phyloP scores from a whole-genome alignment of 2,888 invertebrate genomes.

The Agriopis aurantiaria region DNA sequence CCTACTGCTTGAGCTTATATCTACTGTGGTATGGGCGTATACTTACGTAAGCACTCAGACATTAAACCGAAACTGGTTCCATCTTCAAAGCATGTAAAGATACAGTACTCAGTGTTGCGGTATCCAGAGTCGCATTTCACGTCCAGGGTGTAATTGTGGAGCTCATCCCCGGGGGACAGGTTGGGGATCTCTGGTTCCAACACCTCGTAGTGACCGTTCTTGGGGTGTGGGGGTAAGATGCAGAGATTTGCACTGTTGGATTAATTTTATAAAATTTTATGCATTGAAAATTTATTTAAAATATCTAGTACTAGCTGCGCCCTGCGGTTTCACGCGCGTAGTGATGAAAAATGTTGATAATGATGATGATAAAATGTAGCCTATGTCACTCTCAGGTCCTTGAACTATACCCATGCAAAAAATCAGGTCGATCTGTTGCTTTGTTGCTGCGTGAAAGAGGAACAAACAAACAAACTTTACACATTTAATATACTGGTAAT shows the following conservation, averaged over 20 bases:
- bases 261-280: neutral
- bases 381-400: too few species aligned
- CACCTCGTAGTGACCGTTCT: slow-evolving; percentile 15
- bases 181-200: neutral
- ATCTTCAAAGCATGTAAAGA: slow-evolving; percentile 1
- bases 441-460: too few species aligned
- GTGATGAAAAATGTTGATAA: too few species aligned
- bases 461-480: too few species aligned
- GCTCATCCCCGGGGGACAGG: slow-evolving; percentile 12
- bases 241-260: slow-evolving; percentile 3
- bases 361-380: too few species aligned
- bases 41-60: slow-evolving; percentile 20
- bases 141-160: slow-evolving; percentile 5
- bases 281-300: neutral
- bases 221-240: slow-evolving; percentile 17
- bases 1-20: too few species aligned
- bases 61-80: neutral
- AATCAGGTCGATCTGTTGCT: too few species aligned
- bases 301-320: too few species aligned
- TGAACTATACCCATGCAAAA: too few species aligned
- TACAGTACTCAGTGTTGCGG: neutral
- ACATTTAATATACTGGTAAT: too few species aligned
- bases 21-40: too few species aligned
- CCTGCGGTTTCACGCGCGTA: too few species aligned
- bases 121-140: slow-evolving; percentile 27